Conservation (phyloP, 2,113 vertebrate species). For the Hoplias malabaricus region DNA sequence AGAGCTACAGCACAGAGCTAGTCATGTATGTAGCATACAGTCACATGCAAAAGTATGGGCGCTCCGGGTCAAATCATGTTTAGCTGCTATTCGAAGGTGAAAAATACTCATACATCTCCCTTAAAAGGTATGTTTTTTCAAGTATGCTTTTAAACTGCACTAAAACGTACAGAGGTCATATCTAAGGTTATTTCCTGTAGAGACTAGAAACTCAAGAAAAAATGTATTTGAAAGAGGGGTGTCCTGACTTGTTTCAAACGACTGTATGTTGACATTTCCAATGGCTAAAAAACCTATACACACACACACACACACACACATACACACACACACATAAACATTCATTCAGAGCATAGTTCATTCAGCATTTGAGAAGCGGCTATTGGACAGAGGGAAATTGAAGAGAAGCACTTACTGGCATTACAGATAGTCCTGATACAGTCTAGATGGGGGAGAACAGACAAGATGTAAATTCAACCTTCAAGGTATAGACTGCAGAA, state of each 20-base stretch:
- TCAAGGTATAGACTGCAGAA: slow-evolving; percentile 99
- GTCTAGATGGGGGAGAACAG: slow-evolving; percentile 99
- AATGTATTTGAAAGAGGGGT: too few species aligned
- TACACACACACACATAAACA: slow-evolving; percentile 23
- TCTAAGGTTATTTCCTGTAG: too few species aligned
- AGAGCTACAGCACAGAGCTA: slow-evolving; percentile 34
- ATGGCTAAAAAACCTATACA: neutral
- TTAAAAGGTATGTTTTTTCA: too few species aligned
- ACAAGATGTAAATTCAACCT: slow-evolving; percentile 97
- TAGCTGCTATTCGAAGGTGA: too few species aligned
- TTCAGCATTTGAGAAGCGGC: slow-evolving; percentile 43
- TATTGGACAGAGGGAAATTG: slow-evolving; percentile 60
- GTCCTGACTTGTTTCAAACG: too few species aligned
- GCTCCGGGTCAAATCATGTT: too few species aligned
- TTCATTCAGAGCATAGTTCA: slow-evolving; percentile 23
- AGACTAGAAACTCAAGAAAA: too few species aligned
- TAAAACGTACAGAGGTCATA: too few species aligned
- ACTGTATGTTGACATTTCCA: neutral
- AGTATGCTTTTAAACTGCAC: too few species aligned
- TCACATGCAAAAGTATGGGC: too few species aligned
- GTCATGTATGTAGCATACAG: neutral
- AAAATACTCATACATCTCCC: too few species aligned
- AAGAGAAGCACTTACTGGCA: slow-evolving; percentile 93
- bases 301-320: slow-evolving; percentile 3
- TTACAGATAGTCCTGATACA: slow-evolving; percentile 99